Evolutionary conservation across 1,140 invertebrate genomes (phyloP).

Genomic region (Platyscapa corneri): DNA sequence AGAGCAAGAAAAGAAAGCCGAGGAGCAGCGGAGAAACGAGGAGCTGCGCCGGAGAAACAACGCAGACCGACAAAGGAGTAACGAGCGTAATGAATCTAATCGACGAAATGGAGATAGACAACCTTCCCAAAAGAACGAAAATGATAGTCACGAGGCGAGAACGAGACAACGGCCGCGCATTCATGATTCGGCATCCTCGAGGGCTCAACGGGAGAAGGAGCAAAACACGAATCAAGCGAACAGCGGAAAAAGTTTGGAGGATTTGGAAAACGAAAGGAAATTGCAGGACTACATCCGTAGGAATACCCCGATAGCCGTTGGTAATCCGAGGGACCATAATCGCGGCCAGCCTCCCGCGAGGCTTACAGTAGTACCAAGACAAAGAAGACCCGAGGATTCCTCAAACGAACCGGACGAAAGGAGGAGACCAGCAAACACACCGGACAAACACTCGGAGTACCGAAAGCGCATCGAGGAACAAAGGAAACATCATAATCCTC

Average conservation of each 20-base stretch:
- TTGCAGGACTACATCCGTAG: constrained; percentile 64
- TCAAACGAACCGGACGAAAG: background rate
- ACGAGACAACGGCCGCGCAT: constrained; percentile 12
- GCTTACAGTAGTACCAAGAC: background rate
- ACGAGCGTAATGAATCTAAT: background rate
- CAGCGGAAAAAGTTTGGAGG: background rate
- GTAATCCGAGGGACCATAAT: background rate
- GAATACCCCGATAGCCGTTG: constrained; percentile 57
- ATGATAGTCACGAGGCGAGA: constrained; percentile 14
- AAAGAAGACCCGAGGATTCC: background rate
- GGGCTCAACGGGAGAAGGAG: background rate
- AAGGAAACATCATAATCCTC: background rate
- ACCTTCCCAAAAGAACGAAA: background rate
- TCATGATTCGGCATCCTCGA: constrained; percentile 36
- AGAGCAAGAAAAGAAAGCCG: background rate
- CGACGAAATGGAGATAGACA: no score
- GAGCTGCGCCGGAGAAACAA: background rate
- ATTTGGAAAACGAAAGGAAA: constrained; percentile 52
- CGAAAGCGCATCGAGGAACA: background rate
- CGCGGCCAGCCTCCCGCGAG: background rate
- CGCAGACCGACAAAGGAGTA: background rate
- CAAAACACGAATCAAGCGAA: background rate
- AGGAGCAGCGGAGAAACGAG: background rate
- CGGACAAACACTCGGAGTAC: background rate
- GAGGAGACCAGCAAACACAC: no score